These are phyloP conservation scores for Pinctada fucata DNA, from an alignment of 2,888 invertebrate genomes.

Conservation along the genomic window DNA sequence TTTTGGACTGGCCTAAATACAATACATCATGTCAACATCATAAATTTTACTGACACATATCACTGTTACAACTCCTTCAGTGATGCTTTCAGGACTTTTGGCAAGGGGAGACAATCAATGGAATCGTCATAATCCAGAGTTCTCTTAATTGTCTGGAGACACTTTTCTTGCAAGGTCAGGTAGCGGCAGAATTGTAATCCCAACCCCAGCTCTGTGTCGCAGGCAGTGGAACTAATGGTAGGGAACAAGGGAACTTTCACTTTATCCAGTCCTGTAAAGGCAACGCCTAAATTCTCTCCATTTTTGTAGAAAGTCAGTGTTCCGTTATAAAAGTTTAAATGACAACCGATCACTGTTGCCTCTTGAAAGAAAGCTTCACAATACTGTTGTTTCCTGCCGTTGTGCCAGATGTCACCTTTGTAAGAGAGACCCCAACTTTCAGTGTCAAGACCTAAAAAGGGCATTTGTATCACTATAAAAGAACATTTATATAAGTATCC, in stretches of 20 bases:
- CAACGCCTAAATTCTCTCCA: slow-evolving; percentile 62
- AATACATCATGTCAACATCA: background rate
- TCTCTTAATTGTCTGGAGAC: slow-evolving; percentile 53
- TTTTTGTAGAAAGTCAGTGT: slow-evolving; percentile 64
- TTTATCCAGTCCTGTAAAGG: slow-evolving; percentile 57
- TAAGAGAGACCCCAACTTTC: slow-evolving; percentile 72
- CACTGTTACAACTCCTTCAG: slow-evolving; percentile 44
- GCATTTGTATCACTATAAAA: background rate
- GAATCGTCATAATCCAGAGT: slow-evolving; percentile 48
- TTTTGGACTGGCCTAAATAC: background rate
- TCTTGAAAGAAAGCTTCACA: slow-evolving; percentile 67
- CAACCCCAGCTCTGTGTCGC: slow-evolving; percentile 64
- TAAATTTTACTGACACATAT: background rate
- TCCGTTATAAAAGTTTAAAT: slow-evolving; percentile 62
- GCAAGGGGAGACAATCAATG: slow-evolving; percentile 62
- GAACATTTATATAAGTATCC: background rate
- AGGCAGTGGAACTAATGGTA: slow-evolving; percentile 64
- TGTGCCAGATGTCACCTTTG: slow-evolving; percentile 68
- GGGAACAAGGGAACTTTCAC: slow-evolving; percentile 59
- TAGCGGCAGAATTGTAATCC: slow-evolving; percentile 55
- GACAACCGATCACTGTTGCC: slow-evolving; percentile 64
- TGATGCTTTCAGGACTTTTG: slow-evolving; percentile 55
- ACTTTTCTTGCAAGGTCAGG: slow-evolving; percentile 62
- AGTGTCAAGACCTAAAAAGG: slow-evolving; percentile 58
- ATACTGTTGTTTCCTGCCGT: slow-evolving; percentile 56